These are phyloP conservation scores for Acrocera orbiculus DNA, from an alignment of 2,888 invertebrate genomes.

Conservation along the genomic window DNA sequence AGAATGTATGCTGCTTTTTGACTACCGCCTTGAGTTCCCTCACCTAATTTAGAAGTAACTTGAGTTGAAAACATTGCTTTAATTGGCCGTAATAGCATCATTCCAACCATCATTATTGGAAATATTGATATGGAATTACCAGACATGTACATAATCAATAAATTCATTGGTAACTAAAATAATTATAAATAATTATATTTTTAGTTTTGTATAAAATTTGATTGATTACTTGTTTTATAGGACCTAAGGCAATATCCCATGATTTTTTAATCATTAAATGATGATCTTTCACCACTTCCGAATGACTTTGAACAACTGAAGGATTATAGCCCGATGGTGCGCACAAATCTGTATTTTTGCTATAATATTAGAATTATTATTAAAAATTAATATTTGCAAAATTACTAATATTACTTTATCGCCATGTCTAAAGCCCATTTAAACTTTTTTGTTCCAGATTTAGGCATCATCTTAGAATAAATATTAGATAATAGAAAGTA, in stretches of 20 bases:
- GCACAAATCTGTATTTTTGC: conserved; percentile 39
- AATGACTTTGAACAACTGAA: conserved; percentile 49
- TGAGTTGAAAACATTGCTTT: conserved; percentile 86
- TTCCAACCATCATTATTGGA: conserved; percentile 99
- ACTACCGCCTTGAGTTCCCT: conserved; percentile 72
- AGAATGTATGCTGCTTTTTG: conserved; percentile 88
- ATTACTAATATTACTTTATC: conserved; percentile 1
- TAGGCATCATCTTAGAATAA: conserved; percentile 23
- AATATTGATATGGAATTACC: conserved; percentile 98
- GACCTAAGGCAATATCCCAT: conserved; percentile 91
- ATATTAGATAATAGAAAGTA: too few species aligned
- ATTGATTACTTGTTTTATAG: conserved; percentile 60
- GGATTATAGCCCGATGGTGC: conserved; percentile 75
- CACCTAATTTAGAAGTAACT: conserved; percentile 84
- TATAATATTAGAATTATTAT: conserved; percentile 9
- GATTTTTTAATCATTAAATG: conserved; percentile 81
- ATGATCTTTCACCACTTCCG: conserved; percentile 67
- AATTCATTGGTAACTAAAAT: conserved; percentile 74
- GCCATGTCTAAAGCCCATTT: conserved; percentile 46
- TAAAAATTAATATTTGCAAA: conserved; percentile 7
- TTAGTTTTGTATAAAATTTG: not conserved
- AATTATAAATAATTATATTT: not conserved
- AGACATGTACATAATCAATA: conserved; percentile 99
- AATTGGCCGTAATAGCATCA: conserved; percentile 91
- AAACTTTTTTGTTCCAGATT: conserved; percentile 32